Evolutionary conservation across 2,797 vertebrate genomes (phyloP), one percentile per base, ranked within the genome.

Genomic region (Sphaeramia orbicularis): DNA sequence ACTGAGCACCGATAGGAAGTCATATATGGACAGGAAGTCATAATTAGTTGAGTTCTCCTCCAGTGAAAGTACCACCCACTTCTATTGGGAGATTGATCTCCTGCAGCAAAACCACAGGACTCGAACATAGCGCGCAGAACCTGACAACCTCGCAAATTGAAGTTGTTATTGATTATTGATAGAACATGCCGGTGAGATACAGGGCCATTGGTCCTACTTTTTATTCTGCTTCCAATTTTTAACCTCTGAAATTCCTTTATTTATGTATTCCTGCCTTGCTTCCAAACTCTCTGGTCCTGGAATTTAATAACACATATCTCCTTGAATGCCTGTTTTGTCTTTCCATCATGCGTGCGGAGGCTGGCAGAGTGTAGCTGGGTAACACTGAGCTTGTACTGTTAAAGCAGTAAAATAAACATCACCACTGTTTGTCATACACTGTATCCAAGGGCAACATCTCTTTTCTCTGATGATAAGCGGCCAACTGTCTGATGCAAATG

Each of bases 371-470:
- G 50, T 16, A 67, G 73, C 53, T 35, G 43, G 49, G 71, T 61
- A 68, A 66, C 72, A 60, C 48, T 75, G 73, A 71, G 58, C 64
- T 15, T 51, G 19, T 43, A 19, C 56, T 65, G 59, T 80, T 77
- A 71, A 82, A 84, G 65, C 74, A 50, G 67, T 62, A 67, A 83
- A 74, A 83, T 71, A 83, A 86, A 81, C 79, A 86, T 58, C 48
- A 36, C 18, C 53, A 21, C 37, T 68, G 69, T 85, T 85, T 85
- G 66, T 76, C 44, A 53, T 35, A 36, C 48, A 47, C 56, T 51
- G 66, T 80, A 87, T 87, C 78, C 78, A 87, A 83, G 79, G 82
- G 76, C 79, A 85, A 77, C 68, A 66, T 76, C 45, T 72, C 42
- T 70, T 64, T 62, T 61, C 60, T 70, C 15, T 49, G 40, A 65